A percentile compares a stretch with the other conserved stretches of the same genome.
These are phyloP conservation scores for Apostichopus japonicus DNA, from an alignment of 35 echinoderm and acorn worm genomes.

Conservation along the genomic window DNA sequence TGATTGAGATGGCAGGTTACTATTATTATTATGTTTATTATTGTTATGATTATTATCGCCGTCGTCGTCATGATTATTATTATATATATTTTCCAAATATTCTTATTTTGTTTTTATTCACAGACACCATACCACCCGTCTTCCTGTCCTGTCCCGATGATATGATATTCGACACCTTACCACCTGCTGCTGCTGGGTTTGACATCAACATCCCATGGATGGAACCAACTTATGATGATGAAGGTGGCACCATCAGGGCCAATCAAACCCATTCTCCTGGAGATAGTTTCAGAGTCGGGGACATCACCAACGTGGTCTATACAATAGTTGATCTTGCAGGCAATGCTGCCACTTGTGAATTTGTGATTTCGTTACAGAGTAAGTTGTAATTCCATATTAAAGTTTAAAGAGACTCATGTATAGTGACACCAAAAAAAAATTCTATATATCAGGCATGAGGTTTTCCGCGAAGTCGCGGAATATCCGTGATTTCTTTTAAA, in stretches of 20 bases:
- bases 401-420: background rate
- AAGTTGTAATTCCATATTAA: background rate
- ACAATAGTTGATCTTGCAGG: constrained; percentile 52
- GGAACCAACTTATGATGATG: too few relatives aligned
- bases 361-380: constrained; percentile 40
- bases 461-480: background rate
- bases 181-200: background rate
- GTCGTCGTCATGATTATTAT: background rate
- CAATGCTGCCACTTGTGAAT: constrained; percentile 22
- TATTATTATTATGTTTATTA: too few relatives aligned
- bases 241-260: background rate
- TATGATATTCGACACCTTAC: background rate
- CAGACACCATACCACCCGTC: constrained; percentile 27
- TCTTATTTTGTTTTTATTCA: background rate
- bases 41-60: too few relatives aligned
- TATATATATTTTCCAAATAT: background rate
- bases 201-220: background rate
- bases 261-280: constrained; percentile 43
- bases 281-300: constrained; percentile 13
- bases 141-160: background rate
- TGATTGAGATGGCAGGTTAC: background rate
- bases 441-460: background rate
- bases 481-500: too few relatives aligned
- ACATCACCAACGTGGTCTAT: constrained; percentile 40
- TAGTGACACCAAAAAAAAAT: background rate